Percentiles rank a stretch among this genome's conserved stretches.
phyloP scores from a whole-genome alignment of 2,888 invertebrate genomes.

The Sericinus montela region DNA sequence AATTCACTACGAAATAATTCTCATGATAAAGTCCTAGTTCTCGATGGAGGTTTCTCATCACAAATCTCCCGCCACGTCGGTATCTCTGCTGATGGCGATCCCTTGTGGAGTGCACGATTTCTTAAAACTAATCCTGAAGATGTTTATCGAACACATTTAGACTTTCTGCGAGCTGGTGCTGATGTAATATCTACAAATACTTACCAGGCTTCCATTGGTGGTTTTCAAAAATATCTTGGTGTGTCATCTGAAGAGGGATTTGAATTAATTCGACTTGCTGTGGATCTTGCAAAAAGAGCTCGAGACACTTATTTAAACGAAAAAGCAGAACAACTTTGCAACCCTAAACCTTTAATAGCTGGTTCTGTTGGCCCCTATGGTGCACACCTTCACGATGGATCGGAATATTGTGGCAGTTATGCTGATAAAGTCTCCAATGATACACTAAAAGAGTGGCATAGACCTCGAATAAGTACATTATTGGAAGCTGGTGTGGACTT shows the following conservation, averaged over 20 bases:
- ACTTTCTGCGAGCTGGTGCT: conserved; percentile 91
- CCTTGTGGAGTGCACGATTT: conserved; percentile 92
- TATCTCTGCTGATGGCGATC: conserved; percentile 87
- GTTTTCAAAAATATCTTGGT: conserved; percentile 86
- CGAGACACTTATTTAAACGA: conserved; percentile 78
- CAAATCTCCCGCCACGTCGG: conserved; percentile 86
- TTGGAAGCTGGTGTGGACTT: conserved; percentile 89
- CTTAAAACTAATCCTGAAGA: conserved; percentile 87
- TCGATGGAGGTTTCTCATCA: conserved; percentile 89
- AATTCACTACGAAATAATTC: neutral
- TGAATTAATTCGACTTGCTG: conserved; percentile 85
- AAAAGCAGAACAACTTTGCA: conserved; percentile 36
- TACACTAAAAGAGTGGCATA: conserved; percentile 89
- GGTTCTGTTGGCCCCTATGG: conserved; percentile 96
- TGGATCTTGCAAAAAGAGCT: conserved; percentile 85
- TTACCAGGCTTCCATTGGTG: conserved; percentile 90
- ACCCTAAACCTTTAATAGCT: conserved; percentile 76
- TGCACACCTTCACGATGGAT: conserved; percentile 91
- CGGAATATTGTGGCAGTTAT: conserved; percentile 93
- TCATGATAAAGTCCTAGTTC: conserved; percentile 48
- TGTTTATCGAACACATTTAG: conserved; percentile 87
- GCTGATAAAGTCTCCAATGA: conserved; percentile 80
- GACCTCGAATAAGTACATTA: conserved; percentile 86
- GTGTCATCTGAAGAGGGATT: conserved; percentile 83
- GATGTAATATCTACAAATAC: conserved; percentile 92